Conservation (phyloP, 2,888 invertebrate genomes). For the Phengaris arion region DNA sequence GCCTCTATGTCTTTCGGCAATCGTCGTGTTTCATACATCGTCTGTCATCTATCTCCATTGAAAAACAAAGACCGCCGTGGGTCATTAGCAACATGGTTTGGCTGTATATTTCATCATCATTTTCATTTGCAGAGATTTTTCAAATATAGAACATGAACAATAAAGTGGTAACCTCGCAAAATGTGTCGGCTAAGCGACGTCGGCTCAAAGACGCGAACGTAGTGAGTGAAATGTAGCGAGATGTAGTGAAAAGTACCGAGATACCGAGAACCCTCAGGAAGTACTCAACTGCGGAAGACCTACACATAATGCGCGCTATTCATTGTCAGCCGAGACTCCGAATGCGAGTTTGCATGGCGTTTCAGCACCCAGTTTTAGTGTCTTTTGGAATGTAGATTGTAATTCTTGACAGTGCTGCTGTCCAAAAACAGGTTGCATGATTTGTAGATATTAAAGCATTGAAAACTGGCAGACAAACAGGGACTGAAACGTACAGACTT, state of each 20-base stretch:
- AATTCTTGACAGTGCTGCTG: too few relatives aligned
- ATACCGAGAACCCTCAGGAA: constrained; percentile 24
- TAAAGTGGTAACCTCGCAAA: constrained; percentile 9
- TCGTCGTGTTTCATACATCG: too few relatives aligned
- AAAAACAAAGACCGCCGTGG: too few relatives aligned
- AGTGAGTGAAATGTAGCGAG: not conserved
- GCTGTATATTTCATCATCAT: not conserved
- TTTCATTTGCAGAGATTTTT: not conserved
- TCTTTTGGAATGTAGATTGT: too few relatives aligned
- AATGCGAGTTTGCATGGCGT: not conserved
- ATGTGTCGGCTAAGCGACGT: constrained; percentile 1
- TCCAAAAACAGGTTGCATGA: too few relatives aligned
- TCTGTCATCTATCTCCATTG: too few relatives aligned
- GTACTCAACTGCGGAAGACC: constrained; percentile 26
- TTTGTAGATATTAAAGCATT: too few relatives aligned
- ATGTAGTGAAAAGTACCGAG: not conserved
- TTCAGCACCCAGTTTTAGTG: not conserved
- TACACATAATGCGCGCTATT: constrained; percentile 17
- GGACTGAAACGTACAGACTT: too few relatives aligned
- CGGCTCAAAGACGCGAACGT: not conserved
- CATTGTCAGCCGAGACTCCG: constrained; percentile 8
- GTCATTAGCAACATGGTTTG: too few relatives aligned
- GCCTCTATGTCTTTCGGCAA: too few relatives aligned
- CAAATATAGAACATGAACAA: not conserved
- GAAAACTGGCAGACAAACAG: too few relatives aligned